A percentile compares a stretch with the other conserved stretches of the same genome.
phyloP scores from a whole-genome alignment of 2,113 vertebrate species.

The Phalacrocorax aristotelis region DNA sequence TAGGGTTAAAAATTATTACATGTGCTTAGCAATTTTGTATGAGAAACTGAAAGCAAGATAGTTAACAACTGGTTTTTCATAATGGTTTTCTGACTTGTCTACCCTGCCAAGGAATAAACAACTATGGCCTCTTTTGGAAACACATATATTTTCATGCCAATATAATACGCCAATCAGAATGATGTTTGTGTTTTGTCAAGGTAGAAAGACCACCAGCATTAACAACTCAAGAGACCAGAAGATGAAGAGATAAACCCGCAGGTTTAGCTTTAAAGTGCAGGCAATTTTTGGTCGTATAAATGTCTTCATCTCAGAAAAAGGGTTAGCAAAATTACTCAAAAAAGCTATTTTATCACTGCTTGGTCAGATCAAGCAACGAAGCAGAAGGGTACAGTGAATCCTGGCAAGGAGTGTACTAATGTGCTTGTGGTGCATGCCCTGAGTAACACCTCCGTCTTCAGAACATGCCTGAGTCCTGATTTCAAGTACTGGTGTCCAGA shows the following conservation, averaged over 20 bases:
- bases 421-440: background rate
- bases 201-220: background rate
- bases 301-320: background rate
- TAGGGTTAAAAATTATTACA: background rate
- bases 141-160: background rate
- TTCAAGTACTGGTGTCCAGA: background rate
- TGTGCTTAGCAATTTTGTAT: background rate
- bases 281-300: background rate
- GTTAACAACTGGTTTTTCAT: background rate
- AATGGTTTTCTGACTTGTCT: background rate
- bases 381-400: background rate
- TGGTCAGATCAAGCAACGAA: background rate
- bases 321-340: background rate
- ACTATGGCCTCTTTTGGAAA: background rate
- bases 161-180: background rate
- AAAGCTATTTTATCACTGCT: background rate
- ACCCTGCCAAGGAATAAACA: background rate
- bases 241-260: background rate
- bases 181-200: background rate
- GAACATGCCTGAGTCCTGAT: background rate
- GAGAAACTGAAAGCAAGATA: background rate
- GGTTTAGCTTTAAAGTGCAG: background rate
- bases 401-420: background rate
- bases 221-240: background rate
- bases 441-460: background rate